A percentile compares a stretch with the other conserved stretches of the same genome.
These are phyloP conservation scores for Oreochromis spilurus DNA, from an alignment of 2,113 vertebrate genomes.

Conservation along the genomic window DNA sequence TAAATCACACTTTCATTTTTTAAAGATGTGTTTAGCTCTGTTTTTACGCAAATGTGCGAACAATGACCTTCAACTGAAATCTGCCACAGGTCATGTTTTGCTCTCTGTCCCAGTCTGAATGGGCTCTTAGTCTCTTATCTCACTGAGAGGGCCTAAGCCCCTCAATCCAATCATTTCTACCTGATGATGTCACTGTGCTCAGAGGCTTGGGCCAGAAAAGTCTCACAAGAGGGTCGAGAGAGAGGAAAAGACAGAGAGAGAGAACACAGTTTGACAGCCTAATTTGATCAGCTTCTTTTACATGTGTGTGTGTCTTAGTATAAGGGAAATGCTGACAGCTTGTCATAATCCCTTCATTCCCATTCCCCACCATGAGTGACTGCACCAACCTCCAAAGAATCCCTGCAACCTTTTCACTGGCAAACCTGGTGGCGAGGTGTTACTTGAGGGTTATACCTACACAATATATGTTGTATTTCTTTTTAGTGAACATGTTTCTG, in stretches of 20 bases:
- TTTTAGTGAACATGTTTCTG: neutral
- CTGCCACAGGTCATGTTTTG: slow-evolving; percentile 2
- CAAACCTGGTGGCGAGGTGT: neutral
- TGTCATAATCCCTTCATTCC: slow-evolving; percentile 59
- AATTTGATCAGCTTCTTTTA: slow-evolving; percentile 29
- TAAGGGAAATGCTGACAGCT: slow-evolving; percentile 30
- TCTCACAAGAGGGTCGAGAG: neutral
- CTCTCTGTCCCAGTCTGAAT: slow-evolving; percentile 8
- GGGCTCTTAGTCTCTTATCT: slow-evolving; percentile 16
- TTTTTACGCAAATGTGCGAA: neutral
- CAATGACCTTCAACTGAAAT: slow-evolving; percentile 40
- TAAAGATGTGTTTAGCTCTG: neutral
- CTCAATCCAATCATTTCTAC: slow-evolving; percentile 33
- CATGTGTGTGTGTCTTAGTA: slow-evolving; percentile 3
- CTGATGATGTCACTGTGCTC: slow-evolving; percentile 24
- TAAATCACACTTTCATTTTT: neutral
- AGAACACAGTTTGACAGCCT: slow-evolving; percentile 15
- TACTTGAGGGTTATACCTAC: neutral
- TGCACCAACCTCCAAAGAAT: slow-evolving; percentile 32
- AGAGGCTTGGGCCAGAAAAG: slow-evolving; percentile 22
- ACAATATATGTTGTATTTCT: rapidly evolving
- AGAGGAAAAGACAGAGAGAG: neutral
- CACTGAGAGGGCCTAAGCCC: slow-evolving; percentile 10
- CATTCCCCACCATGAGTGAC: slow-evolving; percentile 42
- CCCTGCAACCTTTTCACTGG: neutral